phyloP scores from a whole-genome alignment of 2,888 invertebrate species.

The Dysmachus trigonus region DNA sequence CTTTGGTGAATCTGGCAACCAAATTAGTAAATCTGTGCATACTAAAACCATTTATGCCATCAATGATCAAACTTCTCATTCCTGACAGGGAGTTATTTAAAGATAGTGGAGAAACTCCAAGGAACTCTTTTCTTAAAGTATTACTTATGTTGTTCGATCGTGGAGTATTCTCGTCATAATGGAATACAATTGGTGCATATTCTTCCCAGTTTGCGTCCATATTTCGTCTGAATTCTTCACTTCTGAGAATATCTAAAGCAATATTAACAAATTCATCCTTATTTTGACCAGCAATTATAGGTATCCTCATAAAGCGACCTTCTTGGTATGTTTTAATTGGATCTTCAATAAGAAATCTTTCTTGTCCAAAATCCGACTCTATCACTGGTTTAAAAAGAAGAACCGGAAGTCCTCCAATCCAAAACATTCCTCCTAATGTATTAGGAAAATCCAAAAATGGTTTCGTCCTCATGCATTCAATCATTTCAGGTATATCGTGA shows the following conservation, averaged over 20 bases:
- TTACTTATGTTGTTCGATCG: constrained; percentile 66
- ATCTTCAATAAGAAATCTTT: constrained; percentile 72
- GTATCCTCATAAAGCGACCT: constrained; percentile 71
- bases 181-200: constrained; percentile 73
- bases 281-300: constrained; percentile 73
- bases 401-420: constrained; percentile 55
- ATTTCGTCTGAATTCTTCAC: constrained; percentile 66
- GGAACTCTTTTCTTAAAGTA: constrained; percentile 64
- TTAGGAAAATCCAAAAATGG: constrained; percentile 60
- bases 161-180: constrained; percentile 68
- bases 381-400: constrained; percentile 72
- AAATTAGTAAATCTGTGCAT: constrained; percentile 71
- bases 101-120: constrained; percentile 55
- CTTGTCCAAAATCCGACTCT: constrained; percentile 73
- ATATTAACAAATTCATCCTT: constrained; percentile 73
- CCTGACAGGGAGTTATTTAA: constrained; percentile 56
- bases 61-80: constrained; percentile 55
- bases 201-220: constrained; percentile 71
- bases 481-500: constrained; percentile 66
- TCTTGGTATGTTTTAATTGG: constrained; percentile 69
- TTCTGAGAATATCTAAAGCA: constrained; percentile 65
- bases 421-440: constrained; percentile 57
- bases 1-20: constrained; percentile 68
- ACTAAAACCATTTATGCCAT: constrained; percentile 70
- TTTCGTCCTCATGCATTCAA: constrained; percentile 70